Evolutionary conservation across 2,888 invertebrate species (phyloP), one percentile per base, ranked within the genome.

Genomic region (Taphrorychus bicolor): DNA sequence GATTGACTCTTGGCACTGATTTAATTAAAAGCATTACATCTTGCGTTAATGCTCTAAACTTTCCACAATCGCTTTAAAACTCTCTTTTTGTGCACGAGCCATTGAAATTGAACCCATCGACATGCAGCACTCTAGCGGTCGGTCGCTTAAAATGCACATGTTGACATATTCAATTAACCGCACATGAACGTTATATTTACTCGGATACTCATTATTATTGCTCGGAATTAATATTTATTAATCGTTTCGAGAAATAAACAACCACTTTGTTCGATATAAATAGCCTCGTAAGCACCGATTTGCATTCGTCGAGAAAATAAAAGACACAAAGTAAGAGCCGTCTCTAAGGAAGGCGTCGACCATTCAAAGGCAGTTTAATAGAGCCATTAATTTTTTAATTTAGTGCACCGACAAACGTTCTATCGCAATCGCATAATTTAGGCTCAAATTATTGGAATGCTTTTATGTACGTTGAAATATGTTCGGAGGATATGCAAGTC

Each of bases 351-450:
- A 57, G 61, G 59, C 24, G 45, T 53, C 19, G 54, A n/a, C 76
- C 73, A 76, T 79, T 76, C 75, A 77, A 77, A 74, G 75, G 76
- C 77, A 76, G 76, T 79, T 80, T 80, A 80, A 81, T 81, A 80
- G 78, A 81, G 80, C 77, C 78, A 80, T 82, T 81, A 74, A 72
- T 76, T 78, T 80, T 60, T 79, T 78, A 81, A 79, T 80, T 80
- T 80, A 80, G 73, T 79, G 75, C 74, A 76, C 80, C 80, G 81
- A 80, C 81, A 80, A 79, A 80, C 78, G 75, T 73, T 72, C 72
- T 70, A 73, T 70, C 59, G 70, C 75, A 75, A 76, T 75, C 73
- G 73, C 70, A 77, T 79, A 75, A 77, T 77, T 81, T 79, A 76
- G 61, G 76, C 70, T 77, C 18, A 78, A 80, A 71, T 79, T 79